Conservation (phyloP, 1,140 invertebrate genomes). For the Drosophila virilis region DNA sequence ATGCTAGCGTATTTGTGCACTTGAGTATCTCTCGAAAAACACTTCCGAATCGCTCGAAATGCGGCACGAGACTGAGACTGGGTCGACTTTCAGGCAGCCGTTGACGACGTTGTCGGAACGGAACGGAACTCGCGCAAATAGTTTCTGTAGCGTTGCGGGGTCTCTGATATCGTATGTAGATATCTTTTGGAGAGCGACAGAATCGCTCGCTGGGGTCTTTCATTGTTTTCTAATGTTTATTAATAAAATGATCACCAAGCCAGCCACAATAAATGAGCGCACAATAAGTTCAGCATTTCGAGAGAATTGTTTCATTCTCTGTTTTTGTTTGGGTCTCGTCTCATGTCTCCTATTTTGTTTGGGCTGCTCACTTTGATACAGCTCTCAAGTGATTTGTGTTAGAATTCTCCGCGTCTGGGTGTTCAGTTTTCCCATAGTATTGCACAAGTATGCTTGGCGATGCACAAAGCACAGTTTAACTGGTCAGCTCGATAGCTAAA, state of each 20-base stretch:
- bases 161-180: constrained; percentile 39
- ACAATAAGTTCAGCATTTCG: constrained; percentile 5
- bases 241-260: constrained; percentile 25
- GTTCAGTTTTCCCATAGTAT: background rate
- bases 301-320: constrained; percentile 6
- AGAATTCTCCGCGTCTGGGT: constrained; percentile 20
- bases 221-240: constrained; percentile 53
- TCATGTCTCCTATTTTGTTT: background rate
- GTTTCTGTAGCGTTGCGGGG: constrained; percentile 49
- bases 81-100: constrained; percentile 63
- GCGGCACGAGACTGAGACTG: constrained; percentile 73
- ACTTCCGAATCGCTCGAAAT: constrained; percentile 82
- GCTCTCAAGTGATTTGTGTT: constrained; percentile 19
- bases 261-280: background rate
- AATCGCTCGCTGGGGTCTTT: constrained; percentile 15
- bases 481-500: constrained; percentile 22
- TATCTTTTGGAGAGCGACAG: constrained; percentile 35
- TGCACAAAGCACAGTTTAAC: constrained; percentile 29
- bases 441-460: background rate
- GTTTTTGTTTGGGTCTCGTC: constrained; percentile 14
- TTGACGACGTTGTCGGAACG: constrained; percentile 57
- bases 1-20: background rate
- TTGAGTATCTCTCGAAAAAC: constrained; percentile 48
- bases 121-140: constrained; percentile 67
- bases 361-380: background rate